Evolutionary conservation across 2,797 vertebrate species (phyloP), one percentile per base, ranked within the genome.

Genomic region (Characodon lateralis): DNA sequence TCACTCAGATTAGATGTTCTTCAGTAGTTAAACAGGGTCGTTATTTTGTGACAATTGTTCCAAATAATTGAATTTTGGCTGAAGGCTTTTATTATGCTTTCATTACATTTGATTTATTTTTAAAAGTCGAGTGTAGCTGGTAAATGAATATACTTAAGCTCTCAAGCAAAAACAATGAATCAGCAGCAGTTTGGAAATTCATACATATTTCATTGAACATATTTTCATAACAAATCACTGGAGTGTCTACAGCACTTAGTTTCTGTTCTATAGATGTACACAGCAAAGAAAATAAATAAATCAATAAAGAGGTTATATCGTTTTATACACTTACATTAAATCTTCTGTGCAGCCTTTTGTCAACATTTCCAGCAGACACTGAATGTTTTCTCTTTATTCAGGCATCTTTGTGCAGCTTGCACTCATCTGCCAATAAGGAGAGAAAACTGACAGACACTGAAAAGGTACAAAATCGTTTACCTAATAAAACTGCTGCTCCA

Each of bases 321-420:
- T 16, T 78, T 58, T 46, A 9, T 22, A 18, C 8, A 68, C 22
- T 28, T 43, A 2, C 20, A 13, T 43, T 22, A 39, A 68, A 24
- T 68, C 10, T 68, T n/a, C 65, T 14, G 22, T 59, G 58, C 58
- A 59, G 55, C 12, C n/a, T 59, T 6, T 43, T 28, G 70, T 71
- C 51, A 48, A 13, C 53, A 3, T 63, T 68, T 78, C 0, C 22
- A 41, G 58, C 20, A 43, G 12, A 31, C 31, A 59, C 12, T 73
- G 72, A 55, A 56, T 51, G 13, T n/a, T 74, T 1, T 6, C 78
- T 84, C 53, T 89, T 83, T 72, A 79, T 84, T 75, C 79, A 96
- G 95, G 95, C 95, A 5, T 91, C 89, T 77, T 43, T 92, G 68
- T 83, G 87, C 81, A 91, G 87, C 74, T 84, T 91, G 78, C 79